Evolutionary conservation across 1,140 invertebrate species (phyloP), one percentile per base, ranked within the genome.

Genomic region (Achatina immaculata): DNA sequence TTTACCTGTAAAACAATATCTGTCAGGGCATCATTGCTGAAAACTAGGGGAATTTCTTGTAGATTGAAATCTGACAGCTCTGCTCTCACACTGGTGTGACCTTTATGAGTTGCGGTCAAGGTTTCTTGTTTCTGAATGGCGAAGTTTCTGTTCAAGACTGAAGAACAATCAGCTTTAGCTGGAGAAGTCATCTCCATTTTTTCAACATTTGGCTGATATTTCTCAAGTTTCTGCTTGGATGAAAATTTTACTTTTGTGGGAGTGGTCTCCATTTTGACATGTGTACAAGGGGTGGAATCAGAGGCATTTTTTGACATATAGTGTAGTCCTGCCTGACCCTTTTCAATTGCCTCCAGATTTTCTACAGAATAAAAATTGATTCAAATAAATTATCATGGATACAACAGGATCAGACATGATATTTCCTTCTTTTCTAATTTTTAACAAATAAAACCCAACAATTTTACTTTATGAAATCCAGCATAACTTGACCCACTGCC

Each of bases 271-370:
- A 58, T 71, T 38, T 82, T 81, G 19, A 82, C 16, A 19, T 66
- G 66, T 7, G 45, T 82, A 28, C 78, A 73, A 7, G 40, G 72
- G 9, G 78, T 36, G 1, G 78, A 73, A 24, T 66, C 76, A 16
- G 68, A 73, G 31, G 40, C 24, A 14, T 83, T 74, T 38, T 80
- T 58, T 16, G 81, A 80, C 36, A 82, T 80, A 7, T 78, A 81
- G 14, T 85, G 87, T 36, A 83, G 71, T 9, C 86, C 86, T 28
- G 86, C 88, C 43, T 87, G 86, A 1, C 88, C 88, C 34, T 86
- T 84, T 66, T 88, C 87, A 51, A 89, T 88, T 19, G 88, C 80
- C 36, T 89, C 87, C 24, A 89, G 43, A 42, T 87, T 86, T 78
- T 88, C 88, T 89, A 79, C 21, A 85, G 85, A 62, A 75, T 65